Base-by-base conservation (phyloP, 2,888 invertebrate genomes). In the Gastracanthus pulcherrimus region DNA sequence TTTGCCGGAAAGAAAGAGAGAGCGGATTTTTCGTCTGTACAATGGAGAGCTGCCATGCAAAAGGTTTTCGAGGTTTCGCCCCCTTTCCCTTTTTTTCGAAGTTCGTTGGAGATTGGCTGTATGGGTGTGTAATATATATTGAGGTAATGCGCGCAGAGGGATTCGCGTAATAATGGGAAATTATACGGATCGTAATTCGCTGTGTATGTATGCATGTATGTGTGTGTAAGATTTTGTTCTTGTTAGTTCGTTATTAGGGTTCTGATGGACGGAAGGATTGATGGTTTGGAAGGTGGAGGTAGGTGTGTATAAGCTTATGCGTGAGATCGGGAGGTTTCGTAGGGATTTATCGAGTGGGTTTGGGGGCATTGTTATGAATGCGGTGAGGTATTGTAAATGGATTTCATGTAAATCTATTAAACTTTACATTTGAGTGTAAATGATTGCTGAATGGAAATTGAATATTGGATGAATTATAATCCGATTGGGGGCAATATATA, bases 181-280 rank as follows among this genome's bases (percentile, higher is more conserved):
- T 76, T 69, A 69, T 58, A 76, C 41, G 67, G 38, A 69, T 75
- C 64, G 55, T 71, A 48, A 64, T 64, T 26, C 29, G 16, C 9
- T 41, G 13, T 9, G 9, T 41, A 41, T 41, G 13, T 41, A 3
- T 16, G 41, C 41, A 16, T 4, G n/a, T n/a, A n/a, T n/a, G n/a
- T n/a, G n/a, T n/a, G n/a, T n/a, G n/a, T n/a, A n/a, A 3, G 41
- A 41, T 41, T 41, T 41, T 38, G 9, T 38, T 13, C 13, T 1
- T 16, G 3, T n/a, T 5, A 3, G 45, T 13, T 45, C 4, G 9
- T 11, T 19, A 55, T 55, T 23, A 26, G 26, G 51, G 1, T 23
- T 9, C 19, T n/a, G 6, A 19, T 26, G 26, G 23, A 55, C 6
- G 55, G 55, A 55, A 55, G 55, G 55, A 55, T 55, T 26, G 55